phyloP scores from a whole-genome alignment of 2,888 invertebrate genomes.

The Leptothorax acervorum region DNA sequence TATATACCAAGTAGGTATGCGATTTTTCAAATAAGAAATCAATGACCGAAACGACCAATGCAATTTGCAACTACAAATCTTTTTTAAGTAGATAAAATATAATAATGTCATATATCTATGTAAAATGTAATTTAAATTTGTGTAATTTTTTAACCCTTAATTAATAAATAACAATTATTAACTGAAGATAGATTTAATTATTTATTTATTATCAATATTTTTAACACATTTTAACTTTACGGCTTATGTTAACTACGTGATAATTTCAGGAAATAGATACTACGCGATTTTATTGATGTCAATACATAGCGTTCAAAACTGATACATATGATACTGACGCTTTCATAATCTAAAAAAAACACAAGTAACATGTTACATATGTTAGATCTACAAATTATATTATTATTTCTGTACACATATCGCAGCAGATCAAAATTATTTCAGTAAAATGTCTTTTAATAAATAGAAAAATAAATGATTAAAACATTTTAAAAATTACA shows the following conservation, averaged over 20 bases:
- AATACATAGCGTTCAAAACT: constrained; percentile 49
- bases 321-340: constrained; percentile 62
- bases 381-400: not conserved
- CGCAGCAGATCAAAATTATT: not conserved
- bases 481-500: not conserved
- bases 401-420: not conserved
- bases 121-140: too few relatives aligned
- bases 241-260: too few relatives aligned
- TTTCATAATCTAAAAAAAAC: constrained; percentile 55
- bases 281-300: not conserved
- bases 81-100: too few relatives aligned
- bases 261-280: too few relatives aligned
- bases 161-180: too few relatives aligned
- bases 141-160: too few relatives aligned
- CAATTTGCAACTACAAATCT: too few relatives aligned
- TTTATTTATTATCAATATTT: too few relatives aligned
- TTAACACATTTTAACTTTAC: too few relatives aligned
- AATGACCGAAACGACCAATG: not conserved
- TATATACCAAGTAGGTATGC: not conserved
- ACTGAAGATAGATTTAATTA: too few relatives aligned
- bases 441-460: not conserved
- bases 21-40: not conserved
- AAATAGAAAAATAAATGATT: not conserved
- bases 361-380: not conserved
- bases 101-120: too few relatives aligned